Conservation (phyloP, 2,888 invertebrate species). For the Pasiphila rectangulata region DNA sequence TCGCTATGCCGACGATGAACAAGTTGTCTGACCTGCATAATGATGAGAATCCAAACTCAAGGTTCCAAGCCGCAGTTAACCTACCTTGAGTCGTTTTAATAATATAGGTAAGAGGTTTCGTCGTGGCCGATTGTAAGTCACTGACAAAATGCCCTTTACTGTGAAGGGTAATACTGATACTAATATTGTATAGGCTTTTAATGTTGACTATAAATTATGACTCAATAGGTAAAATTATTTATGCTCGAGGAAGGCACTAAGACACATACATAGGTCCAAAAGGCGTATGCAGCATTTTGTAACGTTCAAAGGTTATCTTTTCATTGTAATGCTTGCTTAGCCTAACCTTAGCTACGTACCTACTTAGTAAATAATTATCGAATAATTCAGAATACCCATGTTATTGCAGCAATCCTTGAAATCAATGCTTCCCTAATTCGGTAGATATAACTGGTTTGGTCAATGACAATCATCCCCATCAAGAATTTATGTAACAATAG, state of each 20-base stretch:
- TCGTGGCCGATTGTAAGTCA: no score
- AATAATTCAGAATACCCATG: no score
- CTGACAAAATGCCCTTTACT: no score
- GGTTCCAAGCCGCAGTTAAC: slow-evolving; percentile 4
- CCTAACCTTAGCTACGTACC: neutral
- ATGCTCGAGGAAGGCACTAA: neutral
- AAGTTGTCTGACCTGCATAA: slow-evolving; percentile 6
- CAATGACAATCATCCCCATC: slow-evolving; percentile 10
- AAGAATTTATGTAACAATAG: slow-evolving; percentile 9
- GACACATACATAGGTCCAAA: neutral
- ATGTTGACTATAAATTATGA: no score
- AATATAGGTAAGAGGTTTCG: neutral
- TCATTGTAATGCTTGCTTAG: neutral
- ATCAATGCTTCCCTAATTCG: neutral
- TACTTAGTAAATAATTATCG: no score
- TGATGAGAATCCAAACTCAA: slow-evolving; percentile 14
- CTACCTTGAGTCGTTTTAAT: slow-evolving; percentile 5
- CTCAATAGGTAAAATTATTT: neutral
- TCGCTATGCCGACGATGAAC: slow-evolving; percentile 5
- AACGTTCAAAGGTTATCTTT: slow-evolving; percentile 10
- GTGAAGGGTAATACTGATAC: no score
- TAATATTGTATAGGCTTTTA: neutral
- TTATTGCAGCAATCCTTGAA: neutral
- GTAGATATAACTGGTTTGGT: slow-evolving; percentile 9
- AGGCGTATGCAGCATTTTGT: neutral